These are phyloP conservation scores for Propithecus coquereli DNA, from an alignment of 2,113 vertebrate genomes.

Conservation along the genomic window DNA sequence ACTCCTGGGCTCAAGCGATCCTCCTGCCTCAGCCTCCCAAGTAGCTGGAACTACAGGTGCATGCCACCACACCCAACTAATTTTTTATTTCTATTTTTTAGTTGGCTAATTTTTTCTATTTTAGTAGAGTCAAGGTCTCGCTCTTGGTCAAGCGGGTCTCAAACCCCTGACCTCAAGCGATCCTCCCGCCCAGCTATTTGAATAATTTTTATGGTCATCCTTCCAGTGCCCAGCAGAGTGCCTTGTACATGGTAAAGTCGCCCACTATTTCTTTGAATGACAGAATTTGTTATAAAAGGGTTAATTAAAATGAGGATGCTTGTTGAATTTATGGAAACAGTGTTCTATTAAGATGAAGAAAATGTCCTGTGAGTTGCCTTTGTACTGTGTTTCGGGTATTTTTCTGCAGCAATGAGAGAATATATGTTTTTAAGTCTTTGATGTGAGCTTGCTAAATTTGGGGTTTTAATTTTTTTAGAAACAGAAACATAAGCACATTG, in stretches of 20 bases:
- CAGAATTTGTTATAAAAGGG: neutral
- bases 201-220: neutral
- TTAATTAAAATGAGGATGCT: neutral
- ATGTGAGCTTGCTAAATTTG: neutral
- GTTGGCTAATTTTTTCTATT: no score
- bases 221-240: neutral
- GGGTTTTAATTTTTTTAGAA: constrained; percentile 10
- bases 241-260: neutral
- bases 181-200: neutral
- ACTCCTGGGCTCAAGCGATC: no score
- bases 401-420: no score
- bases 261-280: neutral
- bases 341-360: neutral
- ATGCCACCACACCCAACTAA: no score
- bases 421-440: neutral
- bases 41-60: no score
- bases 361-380: neutral
- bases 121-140: no score
- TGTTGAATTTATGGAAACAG: neutral
- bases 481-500: neutral
- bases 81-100: no score
- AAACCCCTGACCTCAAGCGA: no score
- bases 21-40: no score
- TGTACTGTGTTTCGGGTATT: neutral
- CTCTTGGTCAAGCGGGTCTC: no score